Conservation (phyloP, 2,888 invertebrate species). For the Lepidochrysops patricia region DNA sequence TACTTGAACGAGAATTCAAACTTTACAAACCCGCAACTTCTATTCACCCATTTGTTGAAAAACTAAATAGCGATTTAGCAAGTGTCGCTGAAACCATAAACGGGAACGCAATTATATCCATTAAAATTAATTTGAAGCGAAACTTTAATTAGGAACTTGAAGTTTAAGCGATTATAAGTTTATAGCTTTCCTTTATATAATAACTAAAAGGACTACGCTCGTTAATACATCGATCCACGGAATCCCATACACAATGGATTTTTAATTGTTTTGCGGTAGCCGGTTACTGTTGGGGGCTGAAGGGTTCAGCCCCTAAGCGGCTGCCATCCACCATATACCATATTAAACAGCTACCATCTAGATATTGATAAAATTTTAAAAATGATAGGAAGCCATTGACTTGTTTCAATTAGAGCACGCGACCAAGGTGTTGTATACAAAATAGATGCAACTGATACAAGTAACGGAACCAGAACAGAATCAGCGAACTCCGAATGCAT, state of each 20-base stretch:
- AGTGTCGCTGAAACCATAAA: neutral
- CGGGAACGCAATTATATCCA: neutral
- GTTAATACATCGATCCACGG: too few species aligned
- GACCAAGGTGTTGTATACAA: neutral
- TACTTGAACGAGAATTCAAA: neutral
- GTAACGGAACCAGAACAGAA: neutral
- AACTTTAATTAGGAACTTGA: neutral
- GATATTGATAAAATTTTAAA: too few species aligned
- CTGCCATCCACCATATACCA: too few species aligned
- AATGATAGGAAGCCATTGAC: neutral
- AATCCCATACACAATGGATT: too few species aligned
- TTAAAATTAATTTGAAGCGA: neutral
- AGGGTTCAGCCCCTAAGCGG: too few species aligned
- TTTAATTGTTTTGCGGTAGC: too few species aligned
- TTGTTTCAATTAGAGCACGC: neutral
- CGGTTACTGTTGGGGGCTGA: too few species aligned
- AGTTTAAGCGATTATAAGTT: neutral
- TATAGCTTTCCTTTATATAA: neutral
- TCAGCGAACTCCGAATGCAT: neutral
- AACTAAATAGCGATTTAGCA: neutral
- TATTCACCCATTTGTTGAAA: neutral
- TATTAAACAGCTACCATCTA: too few species aligned
- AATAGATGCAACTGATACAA: neutral
- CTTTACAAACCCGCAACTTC: neutral
- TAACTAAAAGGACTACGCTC: too few species aligned